Base-by-base conservation (phyloP, 2,113 vertebrate genomes). In the Anoura caudifer region DNA sequence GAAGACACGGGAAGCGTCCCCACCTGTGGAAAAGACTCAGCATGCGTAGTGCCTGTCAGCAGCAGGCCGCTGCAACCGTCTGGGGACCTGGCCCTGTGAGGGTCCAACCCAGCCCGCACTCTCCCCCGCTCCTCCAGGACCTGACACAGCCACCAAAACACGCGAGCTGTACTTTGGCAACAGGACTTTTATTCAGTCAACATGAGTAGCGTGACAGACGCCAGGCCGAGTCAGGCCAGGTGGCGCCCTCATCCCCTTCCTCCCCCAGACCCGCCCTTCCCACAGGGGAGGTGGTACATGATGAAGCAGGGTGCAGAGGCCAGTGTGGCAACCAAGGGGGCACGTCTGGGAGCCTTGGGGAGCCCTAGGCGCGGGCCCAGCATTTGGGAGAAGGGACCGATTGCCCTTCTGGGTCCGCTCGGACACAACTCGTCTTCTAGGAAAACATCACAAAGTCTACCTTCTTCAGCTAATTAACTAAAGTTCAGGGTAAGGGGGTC, bases 111-210 rank as follows among this genome's bases (percentile, higher is more conserved):
- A 14, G 80, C 72, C 26, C 2, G 0, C 43, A 8, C 20, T 0
- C 22, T 33, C 33, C 3, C 14, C 50, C 3, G 24, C 26, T 14
- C 22, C 2, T 65, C 82, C 28, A 45, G 50, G 28, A 41, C n/a
- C 59, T 11, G 56, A 76, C 67, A 59, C n/a, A 85, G 45, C 61
- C 72, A 94, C 54, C 33, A 19, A 82, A 26, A 95, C 12, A 56
- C 33, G 1, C n/a, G 0, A 65, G 56, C 24, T 82, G 95, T 91
- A 96, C 97, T 98, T 98, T 98, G 97, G 97, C 97, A 98, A 98
- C 77, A 96, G 90, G 95, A 97, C 95, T 97, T 97, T 98, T 97
- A 98, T 97, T 98, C 94, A 95, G 87, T 97, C 95, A 95, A 86
- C 94, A 95, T 43, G 92, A 94, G 79, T 16, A 72, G 61, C 70